A percentile compares a stretch with the other conserved stretches of the same genome.
Evolutionary conservation across 2,797 vertebrate genomes (phyloP).

Genomic region (Argyrosomus regius): DNA sequence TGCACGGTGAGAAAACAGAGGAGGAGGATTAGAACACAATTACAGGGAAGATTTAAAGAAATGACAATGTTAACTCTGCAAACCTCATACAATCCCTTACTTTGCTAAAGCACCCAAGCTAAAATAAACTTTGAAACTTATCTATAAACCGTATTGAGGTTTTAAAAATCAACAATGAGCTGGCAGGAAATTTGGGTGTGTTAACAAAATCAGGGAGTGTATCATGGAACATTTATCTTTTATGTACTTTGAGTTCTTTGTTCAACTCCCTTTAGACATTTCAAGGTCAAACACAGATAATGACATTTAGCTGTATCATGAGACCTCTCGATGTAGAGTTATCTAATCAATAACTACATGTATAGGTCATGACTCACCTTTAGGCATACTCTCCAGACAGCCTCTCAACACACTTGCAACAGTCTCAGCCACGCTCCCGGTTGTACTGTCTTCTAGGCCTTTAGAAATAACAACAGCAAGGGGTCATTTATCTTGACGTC

Average conservation of each 20-base stretch:
- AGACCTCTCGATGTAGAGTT: not conserved
- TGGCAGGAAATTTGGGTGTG: not conserved
- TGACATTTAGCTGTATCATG: not conserved
- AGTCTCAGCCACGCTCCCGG: slow-evolving; percentile 94
- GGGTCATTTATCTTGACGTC: slow-evolving; percentile 19
- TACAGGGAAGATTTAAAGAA: slow-evolving; percentile 3
- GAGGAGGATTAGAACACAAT: slow-evolving; percentile 44
- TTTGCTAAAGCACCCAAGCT: not conserved
- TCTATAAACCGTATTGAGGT: not conserved
- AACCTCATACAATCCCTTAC: not conserved
- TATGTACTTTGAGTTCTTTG: not conserved
- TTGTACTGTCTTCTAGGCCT: slow-evolving; percentile 96
- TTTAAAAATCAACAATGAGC: not conserved
- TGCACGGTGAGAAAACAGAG: slow-evolving; percentile 59
- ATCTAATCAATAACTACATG: not conserved
- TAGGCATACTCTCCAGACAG: slow-evolving; percentile 96
- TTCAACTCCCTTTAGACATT: not conserved
- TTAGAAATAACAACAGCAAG: slow-evolving; percentile 22
- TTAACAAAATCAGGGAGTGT: not conserved
- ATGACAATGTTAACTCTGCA: not conserved
- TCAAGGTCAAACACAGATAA: slow-evolving; percentile 23
- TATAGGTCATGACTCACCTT: slow-evolving; percentile 77
- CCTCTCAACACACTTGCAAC: slow-evolving; percentile 93
- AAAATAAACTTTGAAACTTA: not conserved
- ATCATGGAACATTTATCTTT: not conserved